Evolutionary conservation across 2,113 vertebrate species (phyloP).

Genomic region (Gymnarchus niloticus): DNA sequence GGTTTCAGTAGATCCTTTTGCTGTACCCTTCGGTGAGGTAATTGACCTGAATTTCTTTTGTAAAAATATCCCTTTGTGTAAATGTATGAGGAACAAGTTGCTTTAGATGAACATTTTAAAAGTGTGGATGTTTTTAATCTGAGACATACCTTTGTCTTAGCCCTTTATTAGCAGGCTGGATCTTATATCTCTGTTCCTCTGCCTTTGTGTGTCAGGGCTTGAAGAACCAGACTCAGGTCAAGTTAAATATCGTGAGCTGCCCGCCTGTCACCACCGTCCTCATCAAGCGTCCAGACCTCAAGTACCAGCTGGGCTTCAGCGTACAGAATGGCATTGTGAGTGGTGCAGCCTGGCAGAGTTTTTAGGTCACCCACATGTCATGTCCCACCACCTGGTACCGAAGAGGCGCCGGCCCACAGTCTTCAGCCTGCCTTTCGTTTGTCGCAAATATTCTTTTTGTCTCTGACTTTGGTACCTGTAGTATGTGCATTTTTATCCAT

Average conservation of each 20-base stretch:
- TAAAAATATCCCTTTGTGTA: background rate
- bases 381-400: background rate
- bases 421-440: background rate
- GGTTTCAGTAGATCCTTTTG: background rate
- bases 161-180: background rate
- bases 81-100: background rate
- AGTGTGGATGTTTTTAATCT: too few relatives aligned
- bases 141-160: background rate
- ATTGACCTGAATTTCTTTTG: background rate
- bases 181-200: background rate
- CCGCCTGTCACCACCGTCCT: slow-evolving; percentile 96
- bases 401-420: background rate
- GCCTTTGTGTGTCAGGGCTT: slow-evolving; percentile 70
- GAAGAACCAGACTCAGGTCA: slow-evolving; percentile 95
- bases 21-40: background rate
- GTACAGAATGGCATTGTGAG: slow-evolving; percentile 98
- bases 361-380: background rate
- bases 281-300: slow-evolving; percentile 94
- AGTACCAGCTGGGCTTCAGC: slow-evolving; percentile 98
- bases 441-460: background rate
- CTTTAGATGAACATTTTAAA: too few relatives aligned
- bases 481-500: too few relatives aligned
- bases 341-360: slow-evolving; percentile 22
- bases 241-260: slow-evolving; percentile 96
- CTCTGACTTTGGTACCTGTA: background rate